phyloP scores from a whole-genome alignment of 2,888 invertebrate species.

The Dascillus cervinus region DNA sequence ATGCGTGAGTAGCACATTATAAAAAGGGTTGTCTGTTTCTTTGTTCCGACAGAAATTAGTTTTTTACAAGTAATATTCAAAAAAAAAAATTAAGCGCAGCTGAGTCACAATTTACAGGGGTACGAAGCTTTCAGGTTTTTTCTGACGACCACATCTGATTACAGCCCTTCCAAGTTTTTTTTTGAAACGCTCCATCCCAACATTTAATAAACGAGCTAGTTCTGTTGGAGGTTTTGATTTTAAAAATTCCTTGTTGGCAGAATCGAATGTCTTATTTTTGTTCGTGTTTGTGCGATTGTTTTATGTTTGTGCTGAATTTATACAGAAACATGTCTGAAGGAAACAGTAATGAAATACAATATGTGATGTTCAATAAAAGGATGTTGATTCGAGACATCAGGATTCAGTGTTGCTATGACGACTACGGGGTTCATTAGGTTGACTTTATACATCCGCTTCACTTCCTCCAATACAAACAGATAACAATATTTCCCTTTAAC shows the following conservation, averaged over 20 bases:
- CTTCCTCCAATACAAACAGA: constrained; percentile 8
- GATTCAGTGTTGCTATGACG: constrained; percentile 27
- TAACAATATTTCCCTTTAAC: constrained; percentile 3
- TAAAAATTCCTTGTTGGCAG: too few relatives aligned
- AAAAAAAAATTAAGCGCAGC: too few relatives aligned
- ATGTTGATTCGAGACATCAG: constrained; percentile 30
- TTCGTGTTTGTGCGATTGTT: too few relatives aligned
- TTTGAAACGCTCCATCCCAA: too few relatives aligned
- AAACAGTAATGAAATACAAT: constrained; percentile 28
- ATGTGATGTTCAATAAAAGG: constrained; percentile 31
- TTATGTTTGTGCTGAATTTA: constrained; percentile 14
- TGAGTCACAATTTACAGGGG: too few relatives aligned
- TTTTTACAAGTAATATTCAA: constrained; percentile 19
- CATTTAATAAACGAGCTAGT: too few relatives aligned
- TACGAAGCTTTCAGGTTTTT: too few relatives aligned
- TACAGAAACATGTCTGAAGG: constrained; percentile 14
- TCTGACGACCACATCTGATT: too few relatives aligned
- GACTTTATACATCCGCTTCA: constrained; percentile 23
- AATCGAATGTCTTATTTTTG: too few relatives aligned
- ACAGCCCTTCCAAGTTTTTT: too few relatives aligned
- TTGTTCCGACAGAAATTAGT: constrained; percentile 27
- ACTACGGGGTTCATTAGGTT: constrained; percentile 29
- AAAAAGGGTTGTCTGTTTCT: constrained; percentile 23
- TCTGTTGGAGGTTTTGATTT: too few relatives aligned
- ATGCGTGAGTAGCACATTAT: constrained; percentile 10